phyloP scores from a whole-genome alignment of 2,113 vertebrate species.

The Riparia riparia region DNA sequence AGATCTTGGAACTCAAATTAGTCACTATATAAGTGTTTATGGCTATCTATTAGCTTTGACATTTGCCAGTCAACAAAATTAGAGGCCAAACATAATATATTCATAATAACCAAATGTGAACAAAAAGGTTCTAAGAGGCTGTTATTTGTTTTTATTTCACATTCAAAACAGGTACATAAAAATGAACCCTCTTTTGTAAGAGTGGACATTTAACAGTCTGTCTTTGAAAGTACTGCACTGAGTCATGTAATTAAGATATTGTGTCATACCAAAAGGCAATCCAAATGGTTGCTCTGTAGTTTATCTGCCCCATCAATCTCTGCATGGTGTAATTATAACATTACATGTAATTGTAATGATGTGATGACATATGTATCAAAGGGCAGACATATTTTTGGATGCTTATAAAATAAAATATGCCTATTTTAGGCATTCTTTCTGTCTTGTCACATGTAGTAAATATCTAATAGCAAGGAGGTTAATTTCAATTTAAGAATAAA shows the following conservation, averaged over 20 bases:
- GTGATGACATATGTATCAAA: not conserved
- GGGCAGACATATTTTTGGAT: not conserved
- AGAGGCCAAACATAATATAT: not conserved
- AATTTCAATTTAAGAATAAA: not conserved
- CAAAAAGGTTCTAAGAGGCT: not conserved
- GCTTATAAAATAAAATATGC: not conserved
- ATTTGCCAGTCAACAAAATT: not conserved
- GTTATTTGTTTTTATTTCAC: not conserved
- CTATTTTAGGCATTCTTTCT: not conserved
- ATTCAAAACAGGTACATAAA: not conserved
- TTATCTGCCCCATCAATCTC: constrained; percentile 18
- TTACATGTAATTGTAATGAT: not conserved
- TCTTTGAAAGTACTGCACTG: not conserved
- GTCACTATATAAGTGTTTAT: not conserved
- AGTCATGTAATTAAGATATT: constrained; percentile 16
- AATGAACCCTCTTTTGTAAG: not conserved
- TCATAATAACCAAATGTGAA: not conserved
- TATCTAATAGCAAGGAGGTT: not conserved
- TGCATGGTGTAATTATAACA: not conserved
- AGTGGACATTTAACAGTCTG: not conserved
- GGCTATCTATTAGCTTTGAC: not conserved
- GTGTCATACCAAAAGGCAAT: not conserved
- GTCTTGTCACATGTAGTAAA: not conserved
- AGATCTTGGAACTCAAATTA: not conserved
- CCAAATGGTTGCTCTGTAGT: not conserved